Base-by-base conservation (phyloP, 2,888 invertebrate genomes). In the Cryptocheilus praepositus region DNA sequence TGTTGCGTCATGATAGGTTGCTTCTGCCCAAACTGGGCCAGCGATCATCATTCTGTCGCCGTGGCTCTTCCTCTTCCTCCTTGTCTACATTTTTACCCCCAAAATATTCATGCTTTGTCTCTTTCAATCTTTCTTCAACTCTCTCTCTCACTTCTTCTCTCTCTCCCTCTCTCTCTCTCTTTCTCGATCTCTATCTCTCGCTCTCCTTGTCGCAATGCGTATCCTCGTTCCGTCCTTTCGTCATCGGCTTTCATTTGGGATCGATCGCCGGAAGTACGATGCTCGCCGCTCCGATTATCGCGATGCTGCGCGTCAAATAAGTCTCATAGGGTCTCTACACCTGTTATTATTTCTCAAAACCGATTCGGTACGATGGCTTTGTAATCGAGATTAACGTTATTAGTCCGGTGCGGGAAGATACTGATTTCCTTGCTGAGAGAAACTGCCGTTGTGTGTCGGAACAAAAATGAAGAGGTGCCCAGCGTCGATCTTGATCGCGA, bases 11-110 rank as follows among this genome's bases (percentile, higher is more conserved):
- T 11, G 8, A 1, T 36, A 70, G 5, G n/a, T 81, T 75, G 73
- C 76, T 75, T 73, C 65, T 76, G 74, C 74, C 79, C 82, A 81
- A 46, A 74, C 64, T 79, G 81, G 85, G 82, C 84, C 83, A 84
- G 82, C 81, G 80, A 81, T 76, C 76, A 75, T 82, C 73, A 74
- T 68, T 74, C 64, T 67, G 66, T 77, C 72, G 81, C 76, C 85
- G 84, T 82, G 80, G 80, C 75, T 74, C 73, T 18, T 43, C 21
- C 44, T 52, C 22, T 52, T 63, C 60, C 16, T 61, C 36, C 55
- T 21, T 54, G 57, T 60, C 54, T 49, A 49, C 49, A 1, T 49
- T 16, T 49, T 49, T 49, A 49, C n/a, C 18, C 16, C 16, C 49
- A 49, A 49, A 4, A 36, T 25, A 25, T 25, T 36, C 36, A 36